These are phyloP conservation scores for Caretta caretta DNA, from an alignment of 2,113 vertebrate species.

Conservation along the genomic window DNA sequence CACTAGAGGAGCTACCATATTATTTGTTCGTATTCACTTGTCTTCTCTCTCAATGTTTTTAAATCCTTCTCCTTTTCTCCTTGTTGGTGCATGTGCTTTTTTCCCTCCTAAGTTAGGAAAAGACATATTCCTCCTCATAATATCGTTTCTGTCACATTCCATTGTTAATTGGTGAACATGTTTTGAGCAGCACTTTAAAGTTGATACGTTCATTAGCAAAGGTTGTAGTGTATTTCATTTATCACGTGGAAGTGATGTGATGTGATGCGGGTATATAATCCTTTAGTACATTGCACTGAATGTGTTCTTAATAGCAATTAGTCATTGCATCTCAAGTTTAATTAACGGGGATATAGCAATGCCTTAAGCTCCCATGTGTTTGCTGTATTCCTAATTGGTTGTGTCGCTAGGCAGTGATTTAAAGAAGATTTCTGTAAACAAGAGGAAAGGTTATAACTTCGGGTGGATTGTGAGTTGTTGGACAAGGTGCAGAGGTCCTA, in stretches of 20 bases:
- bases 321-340: background rate
- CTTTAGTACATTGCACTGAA: background rate
- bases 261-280: background rate
- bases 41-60: constrained; percentile 21
- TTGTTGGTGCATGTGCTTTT: background rate
- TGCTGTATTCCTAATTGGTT: background rate
- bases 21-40: constrained; percentile 25
- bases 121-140: constrained; percentile 6
- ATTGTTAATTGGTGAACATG: constrained; percentile 40
- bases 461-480: background rate
- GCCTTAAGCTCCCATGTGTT: background rate
- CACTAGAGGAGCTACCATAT: constrained; percentile 29
- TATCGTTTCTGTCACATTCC: constrained; percentile 19
- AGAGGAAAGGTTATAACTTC: background rate
- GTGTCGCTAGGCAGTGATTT: background rate
- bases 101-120: constrained; percentile 43
- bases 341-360: background rate
- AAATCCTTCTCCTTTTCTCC: constrained; percentile 7
- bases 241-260: background rate
- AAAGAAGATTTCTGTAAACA: background rate
- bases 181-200: constrained; percentile 44
- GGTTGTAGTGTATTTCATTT: background rate
- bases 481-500: background rate
- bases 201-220: background rate
- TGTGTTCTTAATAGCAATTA: background rate